These are phyloP conservation scores for Trichonephila clavipes DNA, from an alignment of 1,140 invertebrate species.

Conservation along the genomic window DNA sequence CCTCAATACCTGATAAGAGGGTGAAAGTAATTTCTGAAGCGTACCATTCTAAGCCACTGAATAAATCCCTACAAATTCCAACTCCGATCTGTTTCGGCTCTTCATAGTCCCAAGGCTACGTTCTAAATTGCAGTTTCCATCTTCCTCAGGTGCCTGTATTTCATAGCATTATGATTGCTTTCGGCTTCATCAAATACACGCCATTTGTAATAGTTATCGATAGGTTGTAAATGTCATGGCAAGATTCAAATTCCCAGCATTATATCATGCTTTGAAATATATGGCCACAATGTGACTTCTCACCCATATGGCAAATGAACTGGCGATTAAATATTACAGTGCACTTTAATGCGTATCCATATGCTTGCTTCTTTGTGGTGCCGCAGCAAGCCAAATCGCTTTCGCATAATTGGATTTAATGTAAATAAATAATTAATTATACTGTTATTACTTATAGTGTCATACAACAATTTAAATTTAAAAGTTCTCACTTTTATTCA, in stretches of 20 bases:
- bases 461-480: no score
- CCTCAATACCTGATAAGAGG: background rate
- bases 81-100: background rate
- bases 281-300: no score
- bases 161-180: slow-evolving; percentile 5
- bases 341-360: no score
- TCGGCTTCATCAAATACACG: background rate
- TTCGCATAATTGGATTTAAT: no score
- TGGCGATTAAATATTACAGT: no score
- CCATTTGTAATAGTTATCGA: background rate
- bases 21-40: slow-evolving; percentile 9
- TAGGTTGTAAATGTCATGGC: slow-evolving; percentile 4
- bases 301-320: no score
- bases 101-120: slow-evolving; percentile 7
- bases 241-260: background rate
- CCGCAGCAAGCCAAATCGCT: no score
- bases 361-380: no score
- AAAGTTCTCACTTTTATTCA: no score
- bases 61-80: slow-evolving; percentile 25
- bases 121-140: slow-evolving; percentile 31
- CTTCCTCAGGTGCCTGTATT: background rate
- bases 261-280: background rate
- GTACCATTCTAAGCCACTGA: background rate
- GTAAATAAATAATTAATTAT: no score
- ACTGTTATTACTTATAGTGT: no score